Conservation (phyloP, 2,888 invertebrate species). For the Spisula solida region DNA sequence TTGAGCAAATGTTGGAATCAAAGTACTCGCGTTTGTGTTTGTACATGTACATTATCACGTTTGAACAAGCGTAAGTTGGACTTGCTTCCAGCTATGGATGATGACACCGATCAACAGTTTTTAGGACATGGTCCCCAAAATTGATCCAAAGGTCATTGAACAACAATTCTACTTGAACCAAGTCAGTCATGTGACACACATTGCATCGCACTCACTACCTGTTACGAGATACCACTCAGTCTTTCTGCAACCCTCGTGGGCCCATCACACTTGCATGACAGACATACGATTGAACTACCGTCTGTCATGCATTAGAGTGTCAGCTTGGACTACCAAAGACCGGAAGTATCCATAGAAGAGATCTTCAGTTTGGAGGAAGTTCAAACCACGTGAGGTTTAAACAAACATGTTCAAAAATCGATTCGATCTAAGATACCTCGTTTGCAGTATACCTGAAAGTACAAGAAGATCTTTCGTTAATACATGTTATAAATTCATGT, state of each 20-base stretch:
- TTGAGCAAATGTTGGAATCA: too few relatives aligned
- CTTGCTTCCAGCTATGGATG: too few relatives aligned
- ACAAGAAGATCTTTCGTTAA: constrained; percentile 38
- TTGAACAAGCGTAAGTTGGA: too few relatives aligned
- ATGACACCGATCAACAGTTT: too few relatives aligned
- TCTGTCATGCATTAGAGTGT: not conserved
- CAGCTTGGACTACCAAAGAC: not conserved
- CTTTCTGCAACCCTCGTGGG: not conserved
- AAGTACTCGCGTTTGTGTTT: too few relatives aligned
- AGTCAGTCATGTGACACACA: not conserved
- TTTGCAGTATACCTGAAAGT: constrained; percentile 84
- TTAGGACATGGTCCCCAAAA: not conserved
- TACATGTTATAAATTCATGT: not conserved
- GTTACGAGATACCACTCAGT: not conserved
- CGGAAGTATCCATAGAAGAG: too few relatives aligned
- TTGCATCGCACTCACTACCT: not conserved
- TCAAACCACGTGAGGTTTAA: too few relatives aligned
- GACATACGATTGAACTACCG: too few relatives aligned
- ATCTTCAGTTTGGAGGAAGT: too few relatives aligned
- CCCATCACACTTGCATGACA: too few relatives aligned
- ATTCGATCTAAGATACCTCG: constrained; percentile 83
- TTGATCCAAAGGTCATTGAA: not conserved
- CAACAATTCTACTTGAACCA: not conserved
- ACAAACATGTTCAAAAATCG: constrained; percentile 49
- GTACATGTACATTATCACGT: too few relatives aligned